Conservation (phyloP, 2,113 vertebrate genomes). For the Cyanoramphus novaezelandiae region DNA sequence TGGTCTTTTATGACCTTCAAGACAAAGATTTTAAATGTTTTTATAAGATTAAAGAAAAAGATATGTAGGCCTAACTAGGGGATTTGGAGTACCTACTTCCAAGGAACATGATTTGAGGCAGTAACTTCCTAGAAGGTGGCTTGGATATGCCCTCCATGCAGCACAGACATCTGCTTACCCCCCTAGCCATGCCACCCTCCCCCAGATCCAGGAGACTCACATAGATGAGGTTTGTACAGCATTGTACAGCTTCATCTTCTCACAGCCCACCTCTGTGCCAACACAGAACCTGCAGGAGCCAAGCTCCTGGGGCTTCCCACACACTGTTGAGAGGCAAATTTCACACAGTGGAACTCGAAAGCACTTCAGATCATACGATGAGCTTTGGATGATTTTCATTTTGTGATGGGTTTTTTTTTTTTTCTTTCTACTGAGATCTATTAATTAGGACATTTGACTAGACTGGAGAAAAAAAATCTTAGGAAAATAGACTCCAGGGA, state of each 20-base stretch:
- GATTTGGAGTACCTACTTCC: background rate
- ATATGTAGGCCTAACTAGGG: background rate
- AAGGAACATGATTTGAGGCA: background rate
- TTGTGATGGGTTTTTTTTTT: background rate
- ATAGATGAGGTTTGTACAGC: background rate
- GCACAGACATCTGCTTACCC: background rate
- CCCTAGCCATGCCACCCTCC: background rate
- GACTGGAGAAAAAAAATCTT: background rate
- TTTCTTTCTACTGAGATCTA: background rate
- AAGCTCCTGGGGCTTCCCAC: background rate
- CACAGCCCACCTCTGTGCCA: background rate
- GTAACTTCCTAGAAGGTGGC: background rate
- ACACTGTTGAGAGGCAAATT: background rate
- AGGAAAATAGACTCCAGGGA: background rate
- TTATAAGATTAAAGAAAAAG: background rate
- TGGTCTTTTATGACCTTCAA: background rate
- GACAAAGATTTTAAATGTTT: background rate
- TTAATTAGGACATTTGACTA: constrained; percentile 22
- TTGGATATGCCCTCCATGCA: background rate
- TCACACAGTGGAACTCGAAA: background rate
- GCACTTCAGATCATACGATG: background rate
- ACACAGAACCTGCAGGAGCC: background rate
- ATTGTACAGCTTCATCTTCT: background rate
- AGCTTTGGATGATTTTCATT: background rate
- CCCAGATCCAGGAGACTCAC: background rate